phyloP scores from a whole-genome alignment of 2,113 vertebrate species.

The Dasyurus viverrinus region DNA sequence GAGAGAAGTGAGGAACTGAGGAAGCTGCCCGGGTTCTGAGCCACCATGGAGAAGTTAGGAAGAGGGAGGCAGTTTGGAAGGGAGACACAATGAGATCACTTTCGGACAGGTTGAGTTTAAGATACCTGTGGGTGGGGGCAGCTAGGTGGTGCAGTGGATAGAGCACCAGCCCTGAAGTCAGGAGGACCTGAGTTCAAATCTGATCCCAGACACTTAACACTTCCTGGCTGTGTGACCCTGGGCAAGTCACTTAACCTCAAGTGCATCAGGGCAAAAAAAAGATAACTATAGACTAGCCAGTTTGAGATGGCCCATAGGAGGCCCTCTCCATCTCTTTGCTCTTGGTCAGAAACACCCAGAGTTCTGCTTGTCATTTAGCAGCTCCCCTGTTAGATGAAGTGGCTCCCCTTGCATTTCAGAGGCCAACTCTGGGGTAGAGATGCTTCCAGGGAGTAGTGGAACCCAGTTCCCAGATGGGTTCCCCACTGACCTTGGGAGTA shows the following conservation, averaged over 20 bases:
- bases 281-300: background rate
- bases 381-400: background rate
- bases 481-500: background rate
- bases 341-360: too few relatives aligned
- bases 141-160: too few relatives aligned
- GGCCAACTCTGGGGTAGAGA: background rate
- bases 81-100: background rate
- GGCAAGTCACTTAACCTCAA: too few relatives aligned
- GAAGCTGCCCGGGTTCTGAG: background rate
- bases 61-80: background rate
- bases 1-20: background rate
- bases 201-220: too few relatives aligned
- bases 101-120: background rate
- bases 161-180: too few relatives aligned
- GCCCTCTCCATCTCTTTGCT: background rate
- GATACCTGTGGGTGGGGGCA: too few relatives aligned
- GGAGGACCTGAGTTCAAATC: too few relatives aligned
- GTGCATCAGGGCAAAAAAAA: background rate
- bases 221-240: too few relatives aligned
- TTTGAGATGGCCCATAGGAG: background rate
- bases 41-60: background rate
- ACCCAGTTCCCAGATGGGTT: background rate
- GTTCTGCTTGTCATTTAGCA: background rate
- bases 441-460: background rate
- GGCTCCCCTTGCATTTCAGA: background rate